These are phyloP conservation scores for Protophormia terraenovae DNA, from an alignment of 2,888 invertebrate genomes.

Conservation along the genomic window DNA sequence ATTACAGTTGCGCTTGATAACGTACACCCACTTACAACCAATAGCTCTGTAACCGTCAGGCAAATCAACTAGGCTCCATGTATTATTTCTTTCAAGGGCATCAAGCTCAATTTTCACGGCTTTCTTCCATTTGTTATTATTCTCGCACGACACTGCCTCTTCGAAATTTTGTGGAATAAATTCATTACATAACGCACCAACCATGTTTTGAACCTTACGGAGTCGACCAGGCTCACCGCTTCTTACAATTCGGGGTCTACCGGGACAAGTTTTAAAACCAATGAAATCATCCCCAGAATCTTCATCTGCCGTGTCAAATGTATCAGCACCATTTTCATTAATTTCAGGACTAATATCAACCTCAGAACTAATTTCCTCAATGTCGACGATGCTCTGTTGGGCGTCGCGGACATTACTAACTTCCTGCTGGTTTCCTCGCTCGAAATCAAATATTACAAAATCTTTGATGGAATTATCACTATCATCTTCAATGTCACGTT, in stretches of 20 bases:
- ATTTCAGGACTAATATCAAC: neutral
- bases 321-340: neutral
- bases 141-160: constrained; percentile 48
- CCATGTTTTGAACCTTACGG: constrained; percentile 48
- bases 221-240: constrained; percentile 53
- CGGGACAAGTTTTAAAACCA: constrained; percentile 1
- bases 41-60: constrained; percentile 55
- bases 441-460: neutral
- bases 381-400: neutral
- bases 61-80: constrained; percentile 62
- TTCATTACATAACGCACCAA: constrained; percentile 34
- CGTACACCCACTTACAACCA: constrained; percentile 64
- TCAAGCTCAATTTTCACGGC: constrained; percentile 63
- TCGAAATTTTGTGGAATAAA: constrained; percentile 47
- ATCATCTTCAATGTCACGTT: neutral
- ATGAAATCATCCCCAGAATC: constrained; percentile 14
- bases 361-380: no score
- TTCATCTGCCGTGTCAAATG: constrained; percentile 16
- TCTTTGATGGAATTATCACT: neutral
- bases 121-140: constrained; percentile 54
- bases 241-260: constrained; percentile 32
- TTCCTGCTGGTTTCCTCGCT: neutral
- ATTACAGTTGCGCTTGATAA: constrained; percentile 44
- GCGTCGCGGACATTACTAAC: neutral
- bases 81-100: constrained; percentile 58